Evolutionary conservation across 2,888 invertebrate genomes (phyloP), one percentile per base, ranked within the genome.

Genomic region (Tipula confusa): DNA sequence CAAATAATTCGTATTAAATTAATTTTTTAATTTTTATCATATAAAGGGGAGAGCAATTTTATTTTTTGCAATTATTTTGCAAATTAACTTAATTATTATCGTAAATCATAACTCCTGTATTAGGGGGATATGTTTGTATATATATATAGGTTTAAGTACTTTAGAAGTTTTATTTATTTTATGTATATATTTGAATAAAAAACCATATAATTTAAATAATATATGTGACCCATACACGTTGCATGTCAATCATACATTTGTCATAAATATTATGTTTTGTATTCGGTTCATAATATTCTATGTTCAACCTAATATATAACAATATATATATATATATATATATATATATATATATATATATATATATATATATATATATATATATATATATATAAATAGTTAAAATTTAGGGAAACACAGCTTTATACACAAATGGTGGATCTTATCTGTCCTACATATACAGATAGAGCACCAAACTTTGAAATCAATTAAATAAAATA

Each of bases 241-340:
- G 64, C 64, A 64, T 64, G 64, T 64, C 64, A 64, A 64, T 64
- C 64, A 64, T 64, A 64, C 64, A 64, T 64, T 64, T 64, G 64
- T 64, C 64, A 64, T 64, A 64, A 64, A 64, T 64, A 64, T 64
- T 18, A 6, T 33, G 33, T 64, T 64, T 64, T 64, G 18, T 64
- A 43, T 43, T 43, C 15, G 43, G 43, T 15, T 43, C n/a, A 15
- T 43, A 15, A 15, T 64, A 64, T 64, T 64, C 24, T 24, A 24
- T 64, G 18, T 24, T 64, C 64, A 64, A 64, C 24, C n/a, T n/a
- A n/a, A 64, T 24, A 64, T 3, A 64, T 64, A 24, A 24, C 64
- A n/a, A 64, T 11, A 64, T 11, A n/a, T 1, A 31, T 31, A 31
- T 31, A 31, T 31, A 7, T 31, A 31, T 31, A 31, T 31, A 64